Base-by-base conservation (phyloP, 2,888 invertebrate genomes). In the Polietes domitor region DNA sequence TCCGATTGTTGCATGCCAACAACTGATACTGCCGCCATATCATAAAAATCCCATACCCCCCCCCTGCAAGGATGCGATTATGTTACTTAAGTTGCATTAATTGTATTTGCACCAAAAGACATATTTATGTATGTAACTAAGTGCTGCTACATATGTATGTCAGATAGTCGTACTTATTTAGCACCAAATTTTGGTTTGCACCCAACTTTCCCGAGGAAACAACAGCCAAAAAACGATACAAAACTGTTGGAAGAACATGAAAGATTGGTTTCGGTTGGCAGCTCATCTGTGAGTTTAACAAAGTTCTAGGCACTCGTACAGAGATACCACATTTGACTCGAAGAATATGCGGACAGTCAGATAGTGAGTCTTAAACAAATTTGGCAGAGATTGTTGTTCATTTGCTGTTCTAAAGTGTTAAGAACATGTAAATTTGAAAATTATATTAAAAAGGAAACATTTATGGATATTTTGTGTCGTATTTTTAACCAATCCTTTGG, bases 1-100 rank as follows among this genome's bases (percentile, higher is more conserved):
- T 81, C 47, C 81, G 81, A 81, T 81, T 84, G 84, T 81, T 84
- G 78, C 61, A 73, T 81, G 84, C 84, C 84, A 84, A 81, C 76
- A 73, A 50, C 21, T 63, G 73, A 79, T 79, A 55, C 21, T 68
- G 68, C 43, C 81, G 68, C 43, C 81, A 84, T 76, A 73, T 50
- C 53, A 53, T 68, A 76, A 65, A 75, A 70, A 68, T 72, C 58
- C 77, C n/a, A n/a, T n/a, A n/a, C n/a, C n/a, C n/a, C n/a, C n/a
- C n/a, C n/a, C 28, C 41, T 73, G 79, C 65, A 61, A 81, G 81
- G 43, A 78, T 84, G 81, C 68, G 81, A 73, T 84, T 84, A 84
- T 79, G 32, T 21, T 50, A 61, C 78, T 84, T 81, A 81, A 84
- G 73, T 73, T 81, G 73, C 73, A 81, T 76, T 81, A 81, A 81